Conservation (phyloP, 1,140 invertebrate genomes). For the Eueides isabella region DNA sequence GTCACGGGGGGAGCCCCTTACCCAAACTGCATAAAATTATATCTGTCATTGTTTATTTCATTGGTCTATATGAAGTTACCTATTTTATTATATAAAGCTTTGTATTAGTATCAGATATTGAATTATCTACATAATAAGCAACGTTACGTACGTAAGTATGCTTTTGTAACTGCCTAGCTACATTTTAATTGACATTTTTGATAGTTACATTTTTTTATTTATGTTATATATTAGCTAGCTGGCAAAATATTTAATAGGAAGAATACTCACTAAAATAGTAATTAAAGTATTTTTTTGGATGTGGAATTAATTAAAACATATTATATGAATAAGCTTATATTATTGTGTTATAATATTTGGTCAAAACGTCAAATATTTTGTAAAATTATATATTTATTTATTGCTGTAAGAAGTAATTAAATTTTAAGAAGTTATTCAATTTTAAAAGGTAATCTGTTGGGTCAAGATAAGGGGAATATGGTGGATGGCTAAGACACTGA, state of each 20-base stretch:
- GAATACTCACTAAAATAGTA: not conserved
- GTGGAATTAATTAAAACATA: not conserved
- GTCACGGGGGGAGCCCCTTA: too few species aligned
- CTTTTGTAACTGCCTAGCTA: conserved; percentile 16
- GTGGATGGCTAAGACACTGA: too few species aligned
- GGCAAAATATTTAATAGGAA: not conserved
- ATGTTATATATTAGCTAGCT: not conserved
- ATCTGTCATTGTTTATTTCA: not conserved
- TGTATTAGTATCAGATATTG: not conserved
- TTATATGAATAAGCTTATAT: not conserved
- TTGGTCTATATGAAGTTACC: not conserved
- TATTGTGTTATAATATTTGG: too few species aligned
- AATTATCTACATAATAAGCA: conserved; percentile 5
- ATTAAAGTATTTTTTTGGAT: too few species aligned
- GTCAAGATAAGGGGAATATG: too few species aligned
- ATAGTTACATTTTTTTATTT: not conserved
- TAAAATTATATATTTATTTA: too few species aligned
- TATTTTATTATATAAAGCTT: not conserved
- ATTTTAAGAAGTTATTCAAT: too few species aligned
- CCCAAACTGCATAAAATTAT: too few species aligned
- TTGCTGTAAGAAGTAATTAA: too few species aligned
- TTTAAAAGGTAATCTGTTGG: too few species aligned
- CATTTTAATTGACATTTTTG: conserved; percentile 29
- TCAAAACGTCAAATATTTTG: too few species aligned
- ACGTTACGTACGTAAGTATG: conserved; percentile 15